Evolutionary conservation across 2,797 vertebrate genomes (phyloP).

Genomic region (Xenentodon cancila): DNA sequence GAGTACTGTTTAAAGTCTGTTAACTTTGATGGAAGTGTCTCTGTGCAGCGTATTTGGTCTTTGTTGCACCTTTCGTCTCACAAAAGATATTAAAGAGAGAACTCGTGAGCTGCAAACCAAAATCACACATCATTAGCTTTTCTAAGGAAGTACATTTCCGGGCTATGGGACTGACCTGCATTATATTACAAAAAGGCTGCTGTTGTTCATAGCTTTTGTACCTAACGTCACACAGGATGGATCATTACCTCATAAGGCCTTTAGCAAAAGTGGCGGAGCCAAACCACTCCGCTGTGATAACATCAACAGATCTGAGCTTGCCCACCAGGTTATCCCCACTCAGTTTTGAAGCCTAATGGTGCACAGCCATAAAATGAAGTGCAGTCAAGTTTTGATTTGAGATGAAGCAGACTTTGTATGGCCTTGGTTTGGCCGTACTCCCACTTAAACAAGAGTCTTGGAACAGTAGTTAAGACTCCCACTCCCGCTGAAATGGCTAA

Average conservation of each 20-base stretch:
- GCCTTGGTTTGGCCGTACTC: constrained; percentile 41
- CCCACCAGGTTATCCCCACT: constrained; percentile 39
- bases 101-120: no score
- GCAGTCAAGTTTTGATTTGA: constrained; percentile 45
- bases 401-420: constrained; percentile 65
- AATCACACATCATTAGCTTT: no score
- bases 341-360: constrained; percentile 57
- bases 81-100: no score
- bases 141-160: no score
- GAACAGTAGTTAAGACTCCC: constrained; percentile 39
- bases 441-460: constrained; percentile 49
- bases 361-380: constrained; percentile 43
- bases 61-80: no score
- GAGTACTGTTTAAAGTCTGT: no score
- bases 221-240: constrained; percentile 8
- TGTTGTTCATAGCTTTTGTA: constrained; percentile 13
- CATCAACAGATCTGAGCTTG: constrained; percentile 56
- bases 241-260: constrained; percentile 27
- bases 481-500: constrained; percentile 41
- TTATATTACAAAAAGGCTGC: constrained; percentile 13
- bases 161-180: no score
- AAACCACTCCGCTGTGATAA: constrained; percentile 49
- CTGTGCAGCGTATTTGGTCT: no score
- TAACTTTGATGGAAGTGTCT: not conserved
- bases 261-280: constrained; percentile 38